These are phyloP conservation scores for Dendroctonus ponderosae DNA, from an alignment of 1,140 invertebrate species.

Conservation along the genomic window DNA sequence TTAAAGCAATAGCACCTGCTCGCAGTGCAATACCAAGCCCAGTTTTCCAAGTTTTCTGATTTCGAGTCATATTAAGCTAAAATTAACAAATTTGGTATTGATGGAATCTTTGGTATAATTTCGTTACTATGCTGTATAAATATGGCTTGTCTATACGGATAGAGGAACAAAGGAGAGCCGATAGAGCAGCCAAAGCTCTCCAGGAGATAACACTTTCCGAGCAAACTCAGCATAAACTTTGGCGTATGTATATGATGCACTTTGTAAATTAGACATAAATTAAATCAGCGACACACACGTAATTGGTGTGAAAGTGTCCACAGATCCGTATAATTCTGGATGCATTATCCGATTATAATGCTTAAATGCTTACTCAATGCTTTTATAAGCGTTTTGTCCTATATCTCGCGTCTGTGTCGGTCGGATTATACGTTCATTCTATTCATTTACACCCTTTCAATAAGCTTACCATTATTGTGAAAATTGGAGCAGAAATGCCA, in stretches of 20 bases:
- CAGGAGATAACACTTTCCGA: slow-evolving; percentile 18
- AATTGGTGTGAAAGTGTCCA: slow-evolving; percentile 36
- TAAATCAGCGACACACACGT: slow-evolving; percentile 34
- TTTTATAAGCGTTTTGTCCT: slow-evolving; percentile 35
- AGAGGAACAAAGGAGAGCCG: slow-evolving; percentile 3
- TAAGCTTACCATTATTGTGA: slow-evolving; percentile 27
- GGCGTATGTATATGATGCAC: slow-evolving; percentile 30
- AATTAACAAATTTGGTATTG: too few species aligned
- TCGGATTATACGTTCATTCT: slow-evolving; percentile 29
- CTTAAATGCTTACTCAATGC: slow-evolving; percentile 36
- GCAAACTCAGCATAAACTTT: slow-evolving; percentile 26
- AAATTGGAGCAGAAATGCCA: slow-evolving; percentile 30
- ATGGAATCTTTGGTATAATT: too few species aligned
- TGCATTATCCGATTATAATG: slow-evolving; percentile 35
- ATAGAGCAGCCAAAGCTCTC: not conserved
- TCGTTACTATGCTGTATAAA: too few species aligned
- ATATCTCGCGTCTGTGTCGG: slow-evolving; percentile 30
- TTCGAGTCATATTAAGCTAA: too few species aligned
- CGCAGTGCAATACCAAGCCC: too few species aligned
- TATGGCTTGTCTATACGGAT: not conserved
- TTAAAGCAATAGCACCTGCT: too few species aligned
- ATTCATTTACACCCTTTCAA: slow-evolving; percentile 34
- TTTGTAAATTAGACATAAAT: slow-evolving; percentile 35
- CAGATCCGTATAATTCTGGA: slow-evolving; percentile 32
- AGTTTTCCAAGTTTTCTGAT: too few species aligned